A percentile compares a stretch with the other conserved stretches of the same genome.
Conservation (phyloP, 2,888 invertebrate species). For the Cremastinae sp. region DNA sequence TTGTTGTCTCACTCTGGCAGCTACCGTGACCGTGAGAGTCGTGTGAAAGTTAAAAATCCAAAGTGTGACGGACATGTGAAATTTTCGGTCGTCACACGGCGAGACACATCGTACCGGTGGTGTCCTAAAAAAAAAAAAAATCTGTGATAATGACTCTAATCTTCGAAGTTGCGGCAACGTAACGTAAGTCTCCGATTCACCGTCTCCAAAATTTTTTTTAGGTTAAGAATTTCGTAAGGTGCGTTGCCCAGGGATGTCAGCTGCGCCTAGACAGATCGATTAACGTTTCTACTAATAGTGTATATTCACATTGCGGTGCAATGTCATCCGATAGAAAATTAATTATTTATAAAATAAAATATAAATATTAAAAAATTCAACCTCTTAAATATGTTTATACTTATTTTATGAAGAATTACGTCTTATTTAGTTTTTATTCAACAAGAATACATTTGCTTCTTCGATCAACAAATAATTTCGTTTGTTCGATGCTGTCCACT, state of each 20-base stretch:
- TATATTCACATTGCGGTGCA: neutral
- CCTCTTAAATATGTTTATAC: too few relatives aligned
- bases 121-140: conserved; percentile 10
- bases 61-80: conserved; percentile 60
- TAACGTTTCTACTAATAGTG: conserved; percentile 34
- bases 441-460: too few relatives aligned
- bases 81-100: conserved; percentile 47
- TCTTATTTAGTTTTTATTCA: too few relatives aligned
- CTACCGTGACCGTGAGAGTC: too few relatives aligned
- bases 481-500: too few relatives aligned
- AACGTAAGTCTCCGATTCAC: conserved; percentile 37
- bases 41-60: conserved; percentile 60
- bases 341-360: neutral
- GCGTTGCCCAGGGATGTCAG: conserved; percentile 34
- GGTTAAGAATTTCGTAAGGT: conserved; percentile 50
- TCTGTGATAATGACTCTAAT: conserved; percentile 57
- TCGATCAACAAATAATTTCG: too few relatives aligned
- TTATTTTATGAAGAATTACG: too few relatives aligned
- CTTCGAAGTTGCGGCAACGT: conserved; percentile 6
- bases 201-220: conserved; percentile 12
- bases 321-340: neutral
- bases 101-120: conserved; percentile 25
- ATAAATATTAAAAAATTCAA: too few relatives aligned
- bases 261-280: conserved; percentile 50
- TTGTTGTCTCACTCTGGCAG: too few relatives aligned